Evolutionary conservation across 92 coral and sea anemone genomes (phyloP).

Genomic region (Metridium senile): DNA sequence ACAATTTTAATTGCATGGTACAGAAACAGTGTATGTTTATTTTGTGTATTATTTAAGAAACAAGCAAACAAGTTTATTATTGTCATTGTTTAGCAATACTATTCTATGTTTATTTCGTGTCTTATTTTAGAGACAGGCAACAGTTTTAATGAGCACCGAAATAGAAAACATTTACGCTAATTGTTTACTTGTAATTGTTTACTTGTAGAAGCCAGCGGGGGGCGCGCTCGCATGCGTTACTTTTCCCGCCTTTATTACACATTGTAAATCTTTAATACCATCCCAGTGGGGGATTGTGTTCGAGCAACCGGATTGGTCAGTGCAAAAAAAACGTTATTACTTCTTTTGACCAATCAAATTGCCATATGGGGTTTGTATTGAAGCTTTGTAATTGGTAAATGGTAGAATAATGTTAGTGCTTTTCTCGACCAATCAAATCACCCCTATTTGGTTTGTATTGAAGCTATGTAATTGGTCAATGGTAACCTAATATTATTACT

Average conservation of each 20-base stretch:
- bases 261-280: constrained; percentile 22
- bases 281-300: background rate
- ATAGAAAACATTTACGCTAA: background rate
- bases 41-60: too few relatives aligned
- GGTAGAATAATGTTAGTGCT: background rate
- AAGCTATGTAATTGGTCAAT: background rate
- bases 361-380: background rate
- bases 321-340: background rate
- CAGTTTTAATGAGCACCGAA: background rate
- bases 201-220: background rate
- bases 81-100: too few relatives aligned
- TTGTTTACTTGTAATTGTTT: background rate
- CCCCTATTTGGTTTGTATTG: background rate
- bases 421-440: background rate
- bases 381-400: background rate
- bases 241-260: constrained; percentile 31
- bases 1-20: too few relatives aligned
- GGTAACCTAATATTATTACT: background rate
- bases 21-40: too few relatives aligned
- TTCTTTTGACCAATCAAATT: constrained; percentile 1
- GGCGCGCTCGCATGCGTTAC: constrained; percentile 11
- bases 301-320: background rate
- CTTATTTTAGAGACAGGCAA: too few relatives aligned
- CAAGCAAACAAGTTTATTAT: too few relatives aligned
- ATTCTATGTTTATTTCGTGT: too few relatives aligned